These are phyloP conservation scores for Lamprologus tigripictilis DNA, from an alignment of 2,113 vertebrate genomes.

Conservation along the genomic window DNA sequence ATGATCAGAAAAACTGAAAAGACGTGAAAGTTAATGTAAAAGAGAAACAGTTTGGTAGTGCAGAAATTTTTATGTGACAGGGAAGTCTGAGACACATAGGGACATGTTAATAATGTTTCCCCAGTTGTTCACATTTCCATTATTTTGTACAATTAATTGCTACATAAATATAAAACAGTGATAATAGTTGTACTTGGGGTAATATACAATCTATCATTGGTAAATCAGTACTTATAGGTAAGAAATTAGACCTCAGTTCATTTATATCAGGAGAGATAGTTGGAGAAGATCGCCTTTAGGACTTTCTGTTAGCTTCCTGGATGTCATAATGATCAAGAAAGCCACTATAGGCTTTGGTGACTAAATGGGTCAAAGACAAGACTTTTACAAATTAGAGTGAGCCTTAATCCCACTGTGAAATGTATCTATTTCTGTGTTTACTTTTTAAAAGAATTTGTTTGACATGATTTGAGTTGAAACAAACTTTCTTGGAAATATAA, in stretches of 20 bases:
- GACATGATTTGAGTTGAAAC: not conserved
- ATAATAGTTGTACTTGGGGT: not conserved
- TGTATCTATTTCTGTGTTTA: not conserved
- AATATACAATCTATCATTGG: not conserved
- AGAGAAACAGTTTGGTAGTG: not conserved
- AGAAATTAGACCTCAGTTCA: not conserved
- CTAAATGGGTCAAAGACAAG: not conserved
- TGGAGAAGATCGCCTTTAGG: not conserved
- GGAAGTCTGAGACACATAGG: not conserved
- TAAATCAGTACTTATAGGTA: not conserved
- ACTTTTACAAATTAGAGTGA: not conserved
- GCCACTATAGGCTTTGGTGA: not conserved
- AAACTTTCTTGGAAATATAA: not conserved
- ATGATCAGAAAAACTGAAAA: not conserved
- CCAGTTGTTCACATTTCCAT: not conserved
- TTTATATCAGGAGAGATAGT: not conserved
- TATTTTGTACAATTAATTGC: not conserved
- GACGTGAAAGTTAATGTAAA: not conserved
- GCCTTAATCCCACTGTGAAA: not conserved
- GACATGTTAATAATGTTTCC: not conserved
- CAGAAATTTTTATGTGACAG: not conserved
- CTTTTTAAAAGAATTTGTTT: rapidly evolving
- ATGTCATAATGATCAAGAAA: not conserved
- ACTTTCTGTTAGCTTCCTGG: not conserved
- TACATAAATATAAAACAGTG: not conserved